Evolutionary conservation across 1,140 invertebrate species (phyloP).

Genomic region (Macrobrachium nipponense): DNA sequence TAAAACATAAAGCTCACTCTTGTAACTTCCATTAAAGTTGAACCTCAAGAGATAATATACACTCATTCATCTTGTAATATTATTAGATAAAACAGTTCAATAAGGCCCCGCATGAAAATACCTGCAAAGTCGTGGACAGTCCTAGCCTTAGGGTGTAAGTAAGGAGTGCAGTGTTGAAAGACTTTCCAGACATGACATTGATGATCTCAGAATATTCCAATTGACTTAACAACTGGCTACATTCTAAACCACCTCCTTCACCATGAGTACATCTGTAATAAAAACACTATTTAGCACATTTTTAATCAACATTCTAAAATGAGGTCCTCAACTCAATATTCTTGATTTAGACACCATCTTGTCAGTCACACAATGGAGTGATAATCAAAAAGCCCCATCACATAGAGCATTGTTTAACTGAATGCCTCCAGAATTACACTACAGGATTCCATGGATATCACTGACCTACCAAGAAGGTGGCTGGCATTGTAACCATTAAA

Average conservation of each 20-base stretch:
- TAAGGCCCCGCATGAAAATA: neutral
- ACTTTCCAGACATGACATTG: constrained; percentile 55
- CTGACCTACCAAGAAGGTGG: too few relatives aligned
- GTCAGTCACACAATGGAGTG: too few relatives aligned
- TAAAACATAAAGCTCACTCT: neutral
- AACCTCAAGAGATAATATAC: neutral
- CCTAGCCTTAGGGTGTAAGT: constrained; percentile 51
- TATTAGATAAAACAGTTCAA: too few relatives aligned
- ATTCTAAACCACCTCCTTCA: constrained; percentile 56
- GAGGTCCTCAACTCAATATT: neutral
- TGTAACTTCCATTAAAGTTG: neutral
- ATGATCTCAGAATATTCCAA: constrained; percentile 57
- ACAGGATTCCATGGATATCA: too few relatives aligned
- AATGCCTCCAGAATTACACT: too few relatives aligned
- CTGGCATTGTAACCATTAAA: too few relatives aligned
- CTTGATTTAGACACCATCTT: too few relatives aligned
- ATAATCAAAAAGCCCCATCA: too few relatives aligned
- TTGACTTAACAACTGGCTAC: constrained; percentile 49
- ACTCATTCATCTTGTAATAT: too few relatives aligned
- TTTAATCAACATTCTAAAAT: neutral
- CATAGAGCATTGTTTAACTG: too few relatives aligned
- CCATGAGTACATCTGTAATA: constrained; percentile 45
- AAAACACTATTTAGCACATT: neutral
- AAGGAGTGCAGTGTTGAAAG: constrained; percentile 53
- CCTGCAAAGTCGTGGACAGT: constrained; percentile 53